Evolutionary conservation across 2,797 vertebrate genomes (phyloP).

Genomic region (Cossypha niveicapilla): DNA sequence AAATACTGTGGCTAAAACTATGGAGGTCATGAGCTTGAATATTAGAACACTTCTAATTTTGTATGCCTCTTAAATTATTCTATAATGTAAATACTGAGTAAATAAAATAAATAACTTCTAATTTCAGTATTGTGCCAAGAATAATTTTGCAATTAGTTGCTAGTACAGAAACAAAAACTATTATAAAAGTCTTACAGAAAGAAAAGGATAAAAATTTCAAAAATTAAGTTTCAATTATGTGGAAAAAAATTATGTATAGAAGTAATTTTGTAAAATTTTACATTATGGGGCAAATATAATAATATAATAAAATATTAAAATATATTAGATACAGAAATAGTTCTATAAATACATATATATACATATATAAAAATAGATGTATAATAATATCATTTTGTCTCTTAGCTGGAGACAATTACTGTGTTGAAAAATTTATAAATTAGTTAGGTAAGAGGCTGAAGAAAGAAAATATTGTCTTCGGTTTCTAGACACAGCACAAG

Average conservation of each 20-base stretch:
- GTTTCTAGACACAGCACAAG: not conserved
- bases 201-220: not conserved
- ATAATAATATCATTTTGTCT: not conserved
- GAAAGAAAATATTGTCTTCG: not conserved
- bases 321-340: not conserved
- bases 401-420: not conserved
- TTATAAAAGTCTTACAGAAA: not conserved
- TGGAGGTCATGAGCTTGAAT: not conserved
- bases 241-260: not conserved
- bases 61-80: not conserved
- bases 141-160: not conserved
- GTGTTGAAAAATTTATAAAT: not conserved
- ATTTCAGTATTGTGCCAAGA: not conserved
- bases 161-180: not conserved
- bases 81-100: not conserved
- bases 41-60: not conserved
- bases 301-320: not conserved
- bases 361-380: not conserved
- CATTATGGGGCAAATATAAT: fast-evolving
- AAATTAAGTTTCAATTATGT: not conserved
- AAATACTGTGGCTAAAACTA: not conserved
- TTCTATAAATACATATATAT: not conserved
- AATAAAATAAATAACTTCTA: not conserved
- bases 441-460: not conserved
- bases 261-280: not conserved